Percentiles rank a stretch among this genome's conserved stretches.
phyloP scores from a whole-genome alignment of 2,113 vertebrate species.

The Cryptotis parvus region DNA sequence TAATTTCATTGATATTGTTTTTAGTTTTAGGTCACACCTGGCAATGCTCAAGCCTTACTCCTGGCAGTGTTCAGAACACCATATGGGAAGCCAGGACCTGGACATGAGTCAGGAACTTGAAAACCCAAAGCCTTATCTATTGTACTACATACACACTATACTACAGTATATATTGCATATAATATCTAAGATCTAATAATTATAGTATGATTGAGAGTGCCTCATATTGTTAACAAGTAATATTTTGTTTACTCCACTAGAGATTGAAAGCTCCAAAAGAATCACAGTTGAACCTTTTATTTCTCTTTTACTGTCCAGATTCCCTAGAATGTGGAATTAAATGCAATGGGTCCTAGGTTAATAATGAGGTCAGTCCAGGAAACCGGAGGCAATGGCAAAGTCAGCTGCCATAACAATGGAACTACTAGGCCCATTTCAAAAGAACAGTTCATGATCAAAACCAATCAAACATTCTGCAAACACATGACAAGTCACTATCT shows the following conservation, averaged over 20 bases:
- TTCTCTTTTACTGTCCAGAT: background rate
- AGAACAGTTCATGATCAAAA: slow-evolving; percentile 27
- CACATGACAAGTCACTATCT: slow-evolving; percentile 39
- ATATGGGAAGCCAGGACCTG: too few relatives aligned
- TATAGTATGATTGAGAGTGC: background rate
- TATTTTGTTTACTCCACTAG: background rate
- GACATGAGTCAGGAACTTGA: too few relatives aligned
- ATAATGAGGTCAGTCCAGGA: background rate
- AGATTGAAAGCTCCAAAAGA: background rate
- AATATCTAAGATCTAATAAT: background rate
- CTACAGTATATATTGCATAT: background rate
- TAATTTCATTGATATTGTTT: background rate
- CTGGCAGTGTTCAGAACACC: too few relatives aligned
- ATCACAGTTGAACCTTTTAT: background rate
- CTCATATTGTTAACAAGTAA: background rate
- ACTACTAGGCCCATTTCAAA: slow-evolving; percentile 10
- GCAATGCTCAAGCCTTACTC: too few relatives aligned
- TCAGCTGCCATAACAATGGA: background rate
- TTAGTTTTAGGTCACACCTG: too few relatives aligned
- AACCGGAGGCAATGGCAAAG: background rate
- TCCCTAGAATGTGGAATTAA: background rate
- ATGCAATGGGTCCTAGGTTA: background rate
- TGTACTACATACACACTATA: background rate
- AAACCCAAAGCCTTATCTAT: too few relatives aligned
- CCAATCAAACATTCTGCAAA: slow-evolving; percentile 28